Evolutionary conservation across 2,113 vertebrate species (phyloP).

Genomic region (Dasypus novemcinctus): DNA sequence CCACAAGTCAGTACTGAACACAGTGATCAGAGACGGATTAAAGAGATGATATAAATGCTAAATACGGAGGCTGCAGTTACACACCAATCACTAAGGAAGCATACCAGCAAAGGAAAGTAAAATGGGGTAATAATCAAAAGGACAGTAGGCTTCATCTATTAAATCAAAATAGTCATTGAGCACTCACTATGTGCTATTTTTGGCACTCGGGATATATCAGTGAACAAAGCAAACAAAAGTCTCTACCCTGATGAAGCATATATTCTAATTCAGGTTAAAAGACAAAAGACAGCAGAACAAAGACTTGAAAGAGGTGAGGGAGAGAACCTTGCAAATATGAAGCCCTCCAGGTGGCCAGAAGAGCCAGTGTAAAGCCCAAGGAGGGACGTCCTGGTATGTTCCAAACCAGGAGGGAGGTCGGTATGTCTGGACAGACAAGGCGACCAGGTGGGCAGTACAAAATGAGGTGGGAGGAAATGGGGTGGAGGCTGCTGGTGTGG

Average conservation of each 20-base stretch:
- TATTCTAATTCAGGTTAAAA: background rate
- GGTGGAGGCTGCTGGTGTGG: background rate
- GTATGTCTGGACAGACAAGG: background rate
- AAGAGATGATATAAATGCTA: background rate
- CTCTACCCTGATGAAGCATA: background rate
- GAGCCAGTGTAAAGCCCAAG: background rate
- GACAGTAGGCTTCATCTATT: background rate
- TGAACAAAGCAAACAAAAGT: background rate
- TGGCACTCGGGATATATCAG: background rate
- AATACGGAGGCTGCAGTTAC: background rate
- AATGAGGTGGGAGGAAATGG: background rate
- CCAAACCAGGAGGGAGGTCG: background rate
- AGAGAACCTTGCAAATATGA: background rate
- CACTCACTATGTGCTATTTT: background rate
- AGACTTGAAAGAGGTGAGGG: background rate
- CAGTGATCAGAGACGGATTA: background rate
- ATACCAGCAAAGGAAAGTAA: background rate
- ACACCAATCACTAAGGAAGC: background rate
- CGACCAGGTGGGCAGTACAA: background rate
- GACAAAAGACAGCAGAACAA: background rate
- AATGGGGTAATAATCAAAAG: background rate
- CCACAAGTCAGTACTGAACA: background rate
- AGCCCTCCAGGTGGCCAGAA: background rate
- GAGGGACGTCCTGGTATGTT: background rate
- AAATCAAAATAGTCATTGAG: conserved; percentile 15